These are phyloP conservation scores for Tadarida brasiliensis DNA, from an alignment of 2,797 vertebrate species.

Conservation along the genomic window DNA sequence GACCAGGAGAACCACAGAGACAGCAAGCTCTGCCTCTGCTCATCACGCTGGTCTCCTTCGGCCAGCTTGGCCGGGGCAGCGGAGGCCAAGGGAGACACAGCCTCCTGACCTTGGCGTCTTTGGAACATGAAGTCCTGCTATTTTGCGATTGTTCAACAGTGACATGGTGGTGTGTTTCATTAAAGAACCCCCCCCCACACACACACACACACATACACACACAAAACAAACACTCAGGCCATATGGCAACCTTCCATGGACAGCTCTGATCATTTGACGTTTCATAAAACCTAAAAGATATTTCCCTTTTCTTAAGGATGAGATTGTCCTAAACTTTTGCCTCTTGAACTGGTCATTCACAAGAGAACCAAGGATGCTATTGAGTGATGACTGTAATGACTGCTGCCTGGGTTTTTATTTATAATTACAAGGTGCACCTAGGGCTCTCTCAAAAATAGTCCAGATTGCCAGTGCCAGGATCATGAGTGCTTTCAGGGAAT, in stretches of 20 bases:
- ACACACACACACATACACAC: neutral
- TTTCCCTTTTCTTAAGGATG: conserved; percentile 32
- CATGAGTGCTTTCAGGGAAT: neutral
- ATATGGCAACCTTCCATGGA: conserved; percentile 44
- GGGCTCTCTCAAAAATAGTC: neutral
- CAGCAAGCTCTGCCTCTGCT: neutral
- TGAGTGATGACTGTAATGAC: neutral
- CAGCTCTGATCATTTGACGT: conserved; percentile 34
- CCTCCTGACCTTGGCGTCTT: neutral
- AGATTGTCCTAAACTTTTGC: neutral
- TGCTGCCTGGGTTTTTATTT: conserved; percentile 12
- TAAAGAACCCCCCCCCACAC: neutral
- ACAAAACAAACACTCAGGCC: conserved; percentile 3
- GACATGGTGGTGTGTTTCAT: neutral
- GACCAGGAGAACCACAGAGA: neutral
- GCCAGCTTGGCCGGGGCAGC: neutral
- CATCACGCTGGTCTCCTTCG: neutral
- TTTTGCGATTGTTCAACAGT: neutral
- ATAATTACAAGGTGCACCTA: neutral
- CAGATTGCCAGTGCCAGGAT: neutral
- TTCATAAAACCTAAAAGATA: conserved; percentile 17
- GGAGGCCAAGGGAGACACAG: neutral
- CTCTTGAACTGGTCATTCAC: neutral
- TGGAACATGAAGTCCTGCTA: conserved; percentile 19
- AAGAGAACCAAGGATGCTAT: neutral